Evolutionary conservation across 37 sponge, comb jelly and placozoan genomes (phyloP), one percentile per base, ranked within the genome.

Genomic region (Bolinopsis microptera): DNA sequence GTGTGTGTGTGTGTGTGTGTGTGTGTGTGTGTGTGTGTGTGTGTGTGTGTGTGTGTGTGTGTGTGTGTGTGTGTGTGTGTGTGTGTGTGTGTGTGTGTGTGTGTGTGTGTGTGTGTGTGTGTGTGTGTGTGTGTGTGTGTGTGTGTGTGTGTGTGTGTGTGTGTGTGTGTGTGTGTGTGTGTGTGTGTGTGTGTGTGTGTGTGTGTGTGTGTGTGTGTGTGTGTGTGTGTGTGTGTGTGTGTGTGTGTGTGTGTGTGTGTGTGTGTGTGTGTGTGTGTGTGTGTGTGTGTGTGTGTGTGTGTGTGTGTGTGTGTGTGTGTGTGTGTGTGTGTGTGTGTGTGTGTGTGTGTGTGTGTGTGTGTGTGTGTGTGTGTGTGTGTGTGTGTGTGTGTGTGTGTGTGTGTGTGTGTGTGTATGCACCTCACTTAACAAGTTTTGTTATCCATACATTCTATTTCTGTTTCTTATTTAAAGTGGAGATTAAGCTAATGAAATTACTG

Each of bases 1-100:
- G 82, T 93, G 76, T 93, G 93, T 76, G 77, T 76, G 77, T 93
- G 93, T 93, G 93, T 93, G 39, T 93, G 93, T 93, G 93, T 93
- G 93, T 93, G 93, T 93, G 93, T 93, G 93, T 93, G 93, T 76
- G 93, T 93, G 93, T 93, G 93, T 93, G 93, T 93, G 93, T 76
- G 93, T 76, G 93, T 93, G 93, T 76, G 93, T 93, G 93, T 48
- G 69, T 93, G 93, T 93, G 93, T 76, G 93, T 93, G 93, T 93
- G 93, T 93, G 93, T 93, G 93, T 93, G 68, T 76, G 93, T 93
- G 80, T 76, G 41, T 93, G 93, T 93, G 48, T 76, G 77, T 74
- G 76, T 76, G 88, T 83, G 88, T 83, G 88, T 83, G 88, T 83
- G 88, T 83, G 88, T 83, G 77, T 76, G 77, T 93, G 93, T 93